phyloP scores from a whole-genome alignment of 2,113 vertebrate genomes.

The Microtus ochrogaster region DNA sequence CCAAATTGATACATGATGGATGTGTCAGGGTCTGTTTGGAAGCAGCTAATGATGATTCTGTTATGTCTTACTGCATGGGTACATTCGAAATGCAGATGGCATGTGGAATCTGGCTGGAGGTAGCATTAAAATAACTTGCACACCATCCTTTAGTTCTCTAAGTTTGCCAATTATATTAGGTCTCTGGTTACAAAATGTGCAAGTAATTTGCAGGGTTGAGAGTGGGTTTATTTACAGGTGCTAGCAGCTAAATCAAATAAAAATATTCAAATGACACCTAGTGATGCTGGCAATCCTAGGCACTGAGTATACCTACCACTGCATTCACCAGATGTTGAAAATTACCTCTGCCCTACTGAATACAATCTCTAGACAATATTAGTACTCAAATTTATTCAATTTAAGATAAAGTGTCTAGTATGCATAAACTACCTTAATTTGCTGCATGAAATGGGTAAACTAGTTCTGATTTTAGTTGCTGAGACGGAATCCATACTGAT shows the following conservation, averaged over 20 bases:
- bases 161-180: neutral
- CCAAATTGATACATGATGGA: neutral
- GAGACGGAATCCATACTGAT: neutral
- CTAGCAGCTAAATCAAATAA: neutral
- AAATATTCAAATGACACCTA: conserved; percentile 3
- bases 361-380: neutral
- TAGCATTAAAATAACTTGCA: conserved; percentile 1
- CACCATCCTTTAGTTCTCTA: neutral
- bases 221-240: neutral
- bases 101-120: neutral
- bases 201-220: neutral
- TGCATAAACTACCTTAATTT: neutral
- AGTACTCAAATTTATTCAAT: neutral
- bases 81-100: neutral
- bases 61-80: neutral
- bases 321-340: neutral
- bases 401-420: neutral
- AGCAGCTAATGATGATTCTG: neutral
- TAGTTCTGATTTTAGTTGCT: neutral
- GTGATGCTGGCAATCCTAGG: neutral
- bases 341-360: neutral
- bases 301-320: neutral
- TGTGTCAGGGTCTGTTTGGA: neutral
- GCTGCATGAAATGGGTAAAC: neutral
- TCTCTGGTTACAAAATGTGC: neutral